Base-by-base conservation (phyloP, 2,888 invertebrate species). In the Drosophila mercatorum region DNA sequence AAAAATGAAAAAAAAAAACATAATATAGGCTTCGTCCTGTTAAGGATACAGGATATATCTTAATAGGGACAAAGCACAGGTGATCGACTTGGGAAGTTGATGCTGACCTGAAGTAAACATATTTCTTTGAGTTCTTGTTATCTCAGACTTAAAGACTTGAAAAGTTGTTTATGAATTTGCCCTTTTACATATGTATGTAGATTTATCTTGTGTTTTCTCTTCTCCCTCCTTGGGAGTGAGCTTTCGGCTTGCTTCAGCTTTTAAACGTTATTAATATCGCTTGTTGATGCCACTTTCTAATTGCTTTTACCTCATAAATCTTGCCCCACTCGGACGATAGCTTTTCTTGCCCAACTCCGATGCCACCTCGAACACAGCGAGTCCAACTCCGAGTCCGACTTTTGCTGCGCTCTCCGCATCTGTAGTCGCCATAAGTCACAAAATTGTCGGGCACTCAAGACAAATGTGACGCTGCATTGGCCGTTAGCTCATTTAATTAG, bases 381-480 rank as follows among this genome's bases (percentile, higher is more conserved):
- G 14, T 38, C 43, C 17, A 22, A 22, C 22, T 57, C 14, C 43
- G 60, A 47, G 41, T 49, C 34, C 40, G 43, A 67, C 41, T 56
- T 63, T 61, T 69, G 66, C 68, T 73, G 69, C 71, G 49, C 53
- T 63, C 68, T 59, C 68, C 60, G 44, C 64, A 40, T 63, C 80
- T 86, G 86, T 87, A 86, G 88, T 82, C 81, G 61, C 88, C 87
- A 86, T 86, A 86, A 86, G 88, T 86, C 86, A 86, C 88, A 83
- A 72, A 84, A 84, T 84, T 79, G 83, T 79, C 73, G 81, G 88
- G 77, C 84, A 88, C 80, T 83, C 72, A 85, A 84, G 88, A 84
- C 85, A 88, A 84, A 84, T 84, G 84, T 79, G 83, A 72, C 88
- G 83, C 81, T 83, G 76, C 76, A 76, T 76, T 76, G 77, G 77